Conservation (phyloP, 2,113 vertebrate species). For the Ailuropoda melanoleuca region DNA sequence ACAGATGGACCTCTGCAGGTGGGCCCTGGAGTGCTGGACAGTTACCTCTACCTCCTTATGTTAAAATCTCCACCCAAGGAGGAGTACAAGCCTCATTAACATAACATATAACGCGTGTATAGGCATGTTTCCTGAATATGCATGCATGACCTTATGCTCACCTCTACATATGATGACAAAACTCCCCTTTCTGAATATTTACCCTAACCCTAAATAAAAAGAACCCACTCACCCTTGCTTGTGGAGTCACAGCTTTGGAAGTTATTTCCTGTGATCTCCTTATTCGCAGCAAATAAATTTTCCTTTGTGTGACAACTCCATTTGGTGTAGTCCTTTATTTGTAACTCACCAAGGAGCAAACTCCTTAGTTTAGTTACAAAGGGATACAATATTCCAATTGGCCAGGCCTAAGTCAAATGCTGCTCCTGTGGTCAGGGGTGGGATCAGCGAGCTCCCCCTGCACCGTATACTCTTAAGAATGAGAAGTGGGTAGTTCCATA, state of each 20-base stretch:
- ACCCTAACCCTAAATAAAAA: background rate
- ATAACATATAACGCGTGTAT: background rate
- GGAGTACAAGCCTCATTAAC: background rate
- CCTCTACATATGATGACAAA: background rate
- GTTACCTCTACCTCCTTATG: background rate
- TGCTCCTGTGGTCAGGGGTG: background rate
- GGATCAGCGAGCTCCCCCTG: background rate
- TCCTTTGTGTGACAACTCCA: background rate
- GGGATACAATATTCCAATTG: background rate
- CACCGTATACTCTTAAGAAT: background rate
- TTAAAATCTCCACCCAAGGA: background rate
- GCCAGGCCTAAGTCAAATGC: background rate
- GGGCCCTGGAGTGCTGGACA: background rate
- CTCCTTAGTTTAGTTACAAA: background rate
- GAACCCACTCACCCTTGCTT: background rate
- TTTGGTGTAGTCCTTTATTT: background rate
- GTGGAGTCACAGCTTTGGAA: background rate
- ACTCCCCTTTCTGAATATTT: background rate
- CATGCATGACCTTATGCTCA: background rate
- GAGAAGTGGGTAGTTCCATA: background rate
- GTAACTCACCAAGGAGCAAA: background rate
- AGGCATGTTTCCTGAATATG: background rate
- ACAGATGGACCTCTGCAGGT: background rate
- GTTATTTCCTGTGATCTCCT: background rate
- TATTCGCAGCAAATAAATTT: background rate